Base-by-base conservation (phyloP, 2,888 invertebrate genomes). In the Rhorus exstirpatorius region DNA sequence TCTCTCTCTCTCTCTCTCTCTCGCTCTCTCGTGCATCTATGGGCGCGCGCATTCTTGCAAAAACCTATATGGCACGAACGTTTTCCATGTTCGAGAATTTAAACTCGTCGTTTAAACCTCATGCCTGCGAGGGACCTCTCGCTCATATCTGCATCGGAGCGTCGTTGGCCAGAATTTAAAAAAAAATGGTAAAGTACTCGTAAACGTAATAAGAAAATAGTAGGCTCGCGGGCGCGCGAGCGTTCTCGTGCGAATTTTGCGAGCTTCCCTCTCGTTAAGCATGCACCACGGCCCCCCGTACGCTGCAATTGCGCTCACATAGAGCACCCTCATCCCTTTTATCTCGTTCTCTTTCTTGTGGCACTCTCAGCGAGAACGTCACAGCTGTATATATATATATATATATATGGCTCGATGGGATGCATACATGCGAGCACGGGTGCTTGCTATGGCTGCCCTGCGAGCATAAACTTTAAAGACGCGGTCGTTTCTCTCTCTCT, bases 401-500 rank as follows among this genome's bases (percentile, higher is more conserved):
- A 19, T 72, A 41, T 31, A 31, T 53, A 55, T n/a, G n/a, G 24
- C 65, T 46, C 65, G 77, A 61, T 67, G 60, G 70, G 46, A 35
- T 51, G 67, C 53, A 79, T 53, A 79, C 63, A 65, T 55, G 63
- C 70, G 49, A 61, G 35, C 53, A 38, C 44, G 70, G 75, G 46
- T 35, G 67, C 63, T 61, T 68, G 65, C 76, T 51, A 80, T 41
- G 55, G 12, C 71, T 24, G 44, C 65, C 38, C 55, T 41, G 46
- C 75, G 60, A 60, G 68, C 77, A 81, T 83, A 81, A 83, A 83
- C 60, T 78, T 78, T 83, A 81, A 83, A 83, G 78, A 83, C 81
- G 63, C 26, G 71, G 60, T 81, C 75, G 78, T 83, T 83, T 83
- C 65, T 60, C 79, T 53, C 67, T 58, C 55, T 17, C 46, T 26